phyloP scores from a whole-genome alignment of 1,140 invertebrate species.

The Pissodes strobi region DNA sequence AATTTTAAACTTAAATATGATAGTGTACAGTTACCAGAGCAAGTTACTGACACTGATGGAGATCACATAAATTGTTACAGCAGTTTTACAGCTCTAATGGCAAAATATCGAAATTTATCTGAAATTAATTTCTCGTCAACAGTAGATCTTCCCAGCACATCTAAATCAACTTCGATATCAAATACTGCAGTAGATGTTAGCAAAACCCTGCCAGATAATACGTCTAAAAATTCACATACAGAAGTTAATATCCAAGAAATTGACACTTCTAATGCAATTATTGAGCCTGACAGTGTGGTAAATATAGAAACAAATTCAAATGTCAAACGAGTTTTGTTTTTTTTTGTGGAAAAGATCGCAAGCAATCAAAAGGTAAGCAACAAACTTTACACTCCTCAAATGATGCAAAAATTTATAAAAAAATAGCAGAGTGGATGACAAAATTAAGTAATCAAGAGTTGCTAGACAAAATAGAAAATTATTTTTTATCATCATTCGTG shows the following conservation, averaged over 20 bases:
- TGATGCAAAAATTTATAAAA: no score
- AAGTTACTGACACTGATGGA: slow-evolving; percentile 26
- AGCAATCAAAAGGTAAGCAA: slow-evolving; percentile 12
- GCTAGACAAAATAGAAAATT: slow-evolving; percentile 11
- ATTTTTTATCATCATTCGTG: slow-evolving; percentile 21
- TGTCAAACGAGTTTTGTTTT: slow-evolving; percentile 8
- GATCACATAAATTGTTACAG: slow-evolving; percentile 28
- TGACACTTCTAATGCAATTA: not conserved
- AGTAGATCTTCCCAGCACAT: not conserved
- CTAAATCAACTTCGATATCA: slow-evolving; percentile 6
- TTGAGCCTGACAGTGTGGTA: not conserved
- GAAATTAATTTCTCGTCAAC: no score
- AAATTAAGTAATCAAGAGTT: slow-evolving; percentile 20
- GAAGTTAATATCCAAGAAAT: slow-evolving; percentile 23
- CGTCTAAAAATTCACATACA: slow-evolving; percentile 13
- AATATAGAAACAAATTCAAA: not conserved
- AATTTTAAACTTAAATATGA: slow-evolving; percentile 10
- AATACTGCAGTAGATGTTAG: slow-evolving; percentile 9
- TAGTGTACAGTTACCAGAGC: not conserved
- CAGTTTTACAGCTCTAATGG: slow-evolving; percentile 26
- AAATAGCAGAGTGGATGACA: slow-evolving; percentile 12
- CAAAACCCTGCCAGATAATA: slow-evolving; percentile 1
- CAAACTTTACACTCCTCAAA: slow-evolving; percentile 12
- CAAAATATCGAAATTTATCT: slow-evolving; percentile 11
- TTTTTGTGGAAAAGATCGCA: slow-evolving; percentile 6